A percentile compares a stretch with the other conserved stretches of the same genome.
Conservation (phyloP, 2,888 invertebrate species). For the Ypsolopha scabrella region DNA sequence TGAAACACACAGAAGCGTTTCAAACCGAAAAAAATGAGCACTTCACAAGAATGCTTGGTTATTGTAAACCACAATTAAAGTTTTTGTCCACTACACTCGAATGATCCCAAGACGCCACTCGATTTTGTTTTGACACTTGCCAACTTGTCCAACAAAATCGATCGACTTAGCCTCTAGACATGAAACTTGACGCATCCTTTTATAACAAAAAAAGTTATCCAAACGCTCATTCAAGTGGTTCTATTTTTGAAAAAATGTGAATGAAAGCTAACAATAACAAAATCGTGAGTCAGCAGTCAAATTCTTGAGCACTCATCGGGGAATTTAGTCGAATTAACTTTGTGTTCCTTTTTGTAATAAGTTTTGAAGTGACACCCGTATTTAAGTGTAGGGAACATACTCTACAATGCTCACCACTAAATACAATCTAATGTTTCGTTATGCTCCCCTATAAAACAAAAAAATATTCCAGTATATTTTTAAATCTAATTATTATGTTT, state of each 20-base stretch:
- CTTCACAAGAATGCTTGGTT: no score
- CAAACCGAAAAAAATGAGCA: no score
- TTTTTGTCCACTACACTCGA: conserved; percentile 12
- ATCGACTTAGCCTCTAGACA: conserved; percentile 28
- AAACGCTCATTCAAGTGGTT: conserved; percentile 35
- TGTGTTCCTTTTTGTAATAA: not conserved
- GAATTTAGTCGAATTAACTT: conserved; percentile 2
- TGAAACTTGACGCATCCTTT: conserved; percentile 11
- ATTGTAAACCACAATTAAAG: not conserved
- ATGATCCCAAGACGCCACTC: conserved; percentile 59
- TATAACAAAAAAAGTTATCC: conserved; percentile 27
- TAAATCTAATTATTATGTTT: no score
- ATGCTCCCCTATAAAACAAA: no score
- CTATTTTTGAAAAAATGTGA: conserved; percentile 26
- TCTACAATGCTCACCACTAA: no score
- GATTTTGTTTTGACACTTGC: conserved; percentile 65
- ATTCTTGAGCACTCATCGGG: conserved; percentile 4
- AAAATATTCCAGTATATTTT: no score
- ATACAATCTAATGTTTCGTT: no score
- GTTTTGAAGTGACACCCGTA: no score
- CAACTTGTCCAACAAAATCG: conserved; percentile 31
- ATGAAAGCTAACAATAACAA: conserved; percentile 35
- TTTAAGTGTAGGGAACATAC: no score
- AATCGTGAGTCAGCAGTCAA: conserved; percentile 33
- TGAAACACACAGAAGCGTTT: no score